A percentile compares a stretch with the other conserved stretches of the same genome.
Evolutionary conservation across 2,113 vertebrate species (phyloP).

Genomic region (Pleuronectes platessa): DNA sequence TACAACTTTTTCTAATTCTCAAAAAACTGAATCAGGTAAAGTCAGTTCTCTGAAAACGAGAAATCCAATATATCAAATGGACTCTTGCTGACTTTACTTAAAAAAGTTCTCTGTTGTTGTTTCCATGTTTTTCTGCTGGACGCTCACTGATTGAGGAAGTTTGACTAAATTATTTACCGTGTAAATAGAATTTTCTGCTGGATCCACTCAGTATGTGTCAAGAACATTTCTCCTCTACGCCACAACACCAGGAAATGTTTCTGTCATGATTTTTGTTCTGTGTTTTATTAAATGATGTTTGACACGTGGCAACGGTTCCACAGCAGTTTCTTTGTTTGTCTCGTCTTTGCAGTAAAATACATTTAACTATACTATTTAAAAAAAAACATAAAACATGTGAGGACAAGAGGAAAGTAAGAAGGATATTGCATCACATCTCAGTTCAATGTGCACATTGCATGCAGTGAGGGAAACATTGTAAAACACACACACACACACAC

Average conservation of each 20-base stretch:
- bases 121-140: conserved; percentile 19
- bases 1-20: too few relatives aligned
- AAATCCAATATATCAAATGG: background rate
- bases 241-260: conserved; percentile 24
- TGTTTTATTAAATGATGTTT: conserved; percentile 59
- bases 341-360: conserved; percentile 11
- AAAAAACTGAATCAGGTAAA: too few relatives aligned
- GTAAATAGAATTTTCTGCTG: conserved; percentile 58
- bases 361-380: background rate
- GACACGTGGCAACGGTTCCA: background rate
- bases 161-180: conserved; percentile 60
- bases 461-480: background rate
- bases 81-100: conserved; percentile 18
- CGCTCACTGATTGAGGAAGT: conserved; percentile 32
- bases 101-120: conserved; percentile 19
- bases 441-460: background rate
- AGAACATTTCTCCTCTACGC: conserved; percentile 38
- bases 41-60: background rate
- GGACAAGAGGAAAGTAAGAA: background rate
- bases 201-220: conserved; percentile 2
- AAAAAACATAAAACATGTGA: background rate
- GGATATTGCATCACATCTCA: background rate
- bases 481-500: conserved; percentile 1
- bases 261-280: conserved; percentile 38
- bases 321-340: conserved; percentile 1